phyloP scores from a whole-genome alignment of 2,888 invertebrate genomes.

The Panorpa germanica region DNA sequence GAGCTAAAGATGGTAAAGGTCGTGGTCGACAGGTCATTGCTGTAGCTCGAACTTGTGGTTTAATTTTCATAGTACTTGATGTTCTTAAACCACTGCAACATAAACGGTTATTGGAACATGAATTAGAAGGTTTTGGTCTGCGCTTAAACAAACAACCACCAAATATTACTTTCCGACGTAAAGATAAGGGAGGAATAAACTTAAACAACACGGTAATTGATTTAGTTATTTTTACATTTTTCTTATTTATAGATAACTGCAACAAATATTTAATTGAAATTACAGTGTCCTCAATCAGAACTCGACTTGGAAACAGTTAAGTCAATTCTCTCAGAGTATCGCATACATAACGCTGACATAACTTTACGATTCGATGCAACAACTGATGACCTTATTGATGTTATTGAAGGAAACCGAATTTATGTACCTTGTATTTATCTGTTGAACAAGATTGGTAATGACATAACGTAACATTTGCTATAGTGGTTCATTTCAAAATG shows the following conservation, averaged over 20 bases:
- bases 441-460: conserved; percentile 86
- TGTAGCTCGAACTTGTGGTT: conserved; percentile 92
- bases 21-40: conserved; percentile 97
- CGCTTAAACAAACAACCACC: conserved; percentile 92
- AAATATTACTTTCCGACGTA: conserved; percentile 86
- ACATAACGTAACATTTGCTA: conserved; percentile 8
- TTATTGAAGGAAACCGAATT: conserved; percentile 95
- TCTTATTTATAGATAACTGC: conserved; percentile 5
- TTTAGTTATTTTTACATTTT: conserved; percentile 7
- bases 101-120: conserved; percentile 89
- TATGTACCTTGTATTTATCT: conserved; percentile 98
- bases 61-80: conserved; percentile 95
- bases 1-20: conserved; percentile 99
- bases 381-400: conserved; percentile 94
- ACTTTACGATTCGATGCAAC: conserved; percentile 88
- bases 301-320: conserved; percentile 89
- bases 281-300: conserved; percentile 71
- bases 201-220: conserved; percentile 63
- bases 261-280: conserved; percentile 11
- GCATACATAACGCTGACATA: conserved; percentile 97
- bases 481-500: conserved; percentile 3
- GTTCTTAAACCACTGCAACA: conserved; percentile 94
- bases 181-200: conserved; percentile 98
- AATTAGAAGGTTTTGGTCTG: conserved; percentile 97
- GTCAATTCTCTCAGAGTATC: conserved; percentile 91